phyloP scores from a whole-genome alignment of 2,888 invertebrate species.

The Herminia tarsipennalis region DNA sequence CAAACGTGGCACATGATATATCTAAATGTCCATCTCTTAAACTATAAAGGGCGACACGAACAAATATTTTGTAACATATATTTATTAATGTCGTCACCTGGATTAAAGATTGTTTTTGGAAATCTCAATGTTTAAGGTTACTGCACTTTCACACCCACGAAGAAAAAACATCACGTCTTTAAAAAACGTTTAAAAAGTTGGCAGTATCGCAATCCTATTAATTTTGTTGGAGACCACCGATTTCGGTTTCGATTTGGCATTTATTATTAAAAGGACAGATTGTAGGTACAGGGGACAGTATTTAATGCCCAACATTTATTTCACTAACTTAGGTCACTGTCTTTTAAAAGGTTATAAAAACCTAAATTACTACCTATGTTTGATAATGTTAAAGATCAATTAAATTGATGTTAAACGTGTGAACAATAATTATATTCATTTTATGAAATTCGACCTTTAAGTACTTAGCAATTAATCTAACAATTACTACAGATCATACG shows the following conservation, averaged over 20 bases:
- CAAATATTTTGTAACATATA: constrained; percentile 18
- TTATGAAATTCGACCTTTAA: too few relatives aligned
- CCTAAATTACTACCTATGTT: too few relatives aligned
- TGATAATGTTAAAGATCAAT: too few relatives aligned
- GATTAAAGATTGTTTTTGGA: constrained; percentile 46
- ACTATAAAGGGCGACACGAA: constrained; percentile 1
- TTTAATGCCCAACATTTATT: background rate
- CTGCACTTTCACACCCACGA: constrained; percentile 34
- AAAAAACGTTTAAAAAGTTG: constrained; percentile 39
- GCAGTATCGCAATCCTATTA: constrained; percentile 34
- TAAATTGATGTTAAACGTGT: too few relatives aligned
- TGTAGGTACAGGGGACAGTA: constrained; percentile 1
- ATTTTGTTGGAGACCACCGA: constrained; percentile 23
- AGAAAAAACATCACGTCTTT: constrained; percentile 27
- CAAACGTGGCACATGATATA: constrained; percentile 3
- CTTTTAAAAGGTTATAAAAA: constrained; percentile 1
- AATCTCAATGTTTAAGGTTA: constrained; percentile 41
- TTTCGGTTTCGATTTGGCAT: constrained; percentile 22
- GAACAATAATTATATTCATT: too few relatives aligned
- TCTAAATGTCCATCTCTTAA: background rate
- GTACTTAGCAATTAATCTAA: too few relatives aligned
- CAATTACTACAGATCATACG: constrained; percentile 41
- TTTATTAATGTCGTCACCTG: constrained; percentile 43
- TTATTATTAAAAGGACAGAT: constrained; percentile 29
- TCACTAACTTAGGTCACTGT: background rate